A percentile compares a stretch with the other conserved stretches of the same genome.
Conservation (phyloP, 1,140 invertebrate species). For the Camponotus floridanus region DNA sequence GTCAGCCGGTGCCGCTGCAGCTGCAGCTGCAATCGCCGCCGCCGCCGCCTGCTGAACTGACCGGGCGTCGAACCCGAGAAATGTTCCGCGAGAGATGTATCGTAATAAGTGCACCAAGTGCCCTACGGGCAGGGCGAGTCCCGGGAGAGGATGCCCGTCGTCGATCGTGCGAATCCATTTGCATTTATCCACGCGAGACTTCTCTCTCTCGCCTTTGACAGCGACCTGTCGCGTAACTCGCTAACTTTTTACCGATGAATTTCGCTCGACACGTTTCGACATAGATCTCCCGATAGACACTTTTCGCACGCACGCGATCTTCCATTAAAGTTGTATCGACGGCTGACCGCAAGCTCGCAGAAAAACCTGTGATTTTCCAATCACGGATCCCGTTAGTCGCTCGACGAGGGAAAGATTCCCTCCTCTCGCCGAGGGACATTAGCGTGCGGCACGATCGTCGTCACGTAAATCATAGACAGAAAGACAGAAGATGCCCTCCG, state of each 20-base stretch:
- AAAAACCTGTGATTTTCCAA: slow-evolving; percentile 60
- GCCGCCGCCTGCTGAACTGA: slow-evolving; percentile 74
- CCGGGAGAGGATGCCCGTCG: slow-evolving; percentile 23
- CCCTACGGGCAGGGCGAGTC: slow-evolving; percentile 72
- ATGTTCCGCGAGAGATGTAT: slow-evolving; percentile 79
- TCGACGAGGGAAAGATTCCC: neutral
- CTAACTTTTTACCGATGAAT: slow-evolving; percentile 13
- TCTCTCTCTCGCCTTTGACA: neutral
- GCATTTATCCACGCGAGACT: slow-evolving; percentile 39
- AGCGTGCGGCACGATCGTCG: slow-evolving; percentile 53
- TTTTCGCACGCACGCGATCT: slow-evolving; percentile 17
- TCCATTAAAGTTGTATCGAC: slow-evolving; percentile 11
- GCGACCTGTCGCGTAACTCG: neutral
- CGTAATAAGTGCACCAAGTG: slow-evolving; percentile 81
- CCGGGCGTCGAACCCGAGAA: slow-evolving; percentile 84
- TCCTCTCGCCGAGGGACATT: slow-evolving; percentile 10
- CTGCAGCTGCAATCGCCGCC: neutral
- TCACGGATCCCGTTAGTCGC: slow-evolving; percentile 52
- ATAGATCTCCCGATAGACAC: neutral
- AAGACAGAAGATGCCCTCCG: slow-evolving; percentile 27
- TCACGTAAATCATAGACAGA: slow-evolving; percentile 52
- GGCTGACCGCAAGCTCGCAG: neutral
- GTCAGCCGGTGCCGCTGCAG: slow-evolving; percentile 8
- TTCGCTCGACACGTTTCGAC: neutral
- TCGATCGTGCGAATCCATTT: slow-evolving; percentile 34